Base-by-base conservation (phyloP, 2,113 vertebrate genomes). In the Ranitomeya variabilis region DNA sequence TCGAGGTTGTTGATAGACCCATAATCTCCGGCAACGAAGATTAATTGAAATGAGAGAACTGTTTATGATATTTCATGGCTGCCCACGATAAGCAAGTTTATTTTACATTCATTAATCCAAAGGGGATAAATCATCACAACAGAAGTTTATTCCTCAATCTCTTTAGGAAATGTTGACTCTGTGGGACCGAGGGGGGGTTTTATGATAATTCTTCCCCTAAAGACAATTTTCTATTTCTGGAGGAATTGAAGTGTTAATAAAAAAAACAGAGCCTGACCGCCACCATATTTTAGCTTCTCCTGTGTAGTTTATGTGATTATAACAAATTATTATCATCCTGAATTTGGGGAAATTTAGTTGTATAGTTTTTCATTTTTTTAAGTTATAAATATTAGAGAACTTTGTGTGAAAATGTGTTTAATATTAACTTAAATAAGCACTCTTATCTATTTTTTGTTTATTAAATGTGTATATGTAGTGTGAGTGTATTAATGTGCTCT, bases 21-120 rank as follows among this genome's bases (percentile, higher is more conserved):
- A 52, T 88, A 88, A 84, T 88, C 87, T 88, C 15, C 21, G 45
- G 57, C 21, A 84, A 16, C 71, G 45, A 88, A 88, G 87, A 88
- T 83, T 77, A 76, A 88, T 88, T 88, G 87, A 84, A 82, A 84
- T 37, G 59, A 88, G 81, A 55, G 71, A 59, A 84, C 80, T 88
- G 87, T 88, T 88, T 88, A 88, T 88, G 87, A 88, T 88, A 88
- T 84, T 88, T 77, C 87, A 77, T 88, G 87, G 71, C 59, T 45
- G 71, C 23, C 80, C 54, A 51, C 83, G 87, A 88, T 88, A 84
- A 83, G 87, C 80, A 76, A 7, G 87, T 88, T 88, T 88, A 88
- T 88, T 88, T 84, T 84, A 51, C 80, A 78, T 51, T 73, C 87
- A 88, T 88, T 88, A 88, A 88, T 88, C 80, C 80, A 84, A 77